Evolutionary conservation across 2,888 invertebrate genomes (phyloP).

Genomic region (Leptarthrus brevirostris): DNA sequence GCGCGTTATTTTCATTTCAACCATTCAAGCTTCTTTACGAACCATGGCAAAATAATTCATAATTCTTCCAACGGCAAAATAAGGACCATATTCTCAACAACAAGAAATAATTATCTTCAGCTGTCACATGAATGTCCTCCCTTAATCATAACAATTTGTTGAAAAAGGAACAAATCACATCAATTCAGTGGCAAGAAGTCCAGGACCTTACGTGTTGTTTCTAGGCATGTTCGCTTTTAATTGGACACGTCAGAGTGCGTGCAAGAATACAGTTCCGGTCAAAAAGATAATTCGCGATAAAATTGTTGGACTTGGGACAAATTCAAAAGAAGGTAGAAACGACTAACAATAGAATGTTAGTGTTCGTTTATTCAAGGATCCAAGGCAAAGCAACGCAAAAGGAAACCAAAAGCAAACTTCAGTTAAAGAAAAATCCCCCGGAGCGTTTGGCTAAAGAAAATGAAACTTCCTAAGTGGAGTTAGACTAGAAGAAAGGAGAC

Average conservation of each 20-base stretch:
- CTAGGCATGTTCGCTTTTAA: slow-evolving; percentile 40
- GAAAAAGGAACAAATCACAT: slow-evolving; percentile 36
- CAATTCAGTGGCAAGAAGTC: slow-evolving; percentile 2
- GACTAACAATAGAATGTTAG: background rate
- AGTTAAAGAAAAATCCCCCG: background rate
- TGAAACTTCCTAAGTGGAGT: background rate
- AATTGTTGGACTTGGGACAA: background rate
- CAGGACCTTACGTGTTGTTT: background rate
- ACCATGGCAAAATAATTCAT: no score
- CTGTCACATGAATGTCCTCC: slow-evolving; percentile 29
- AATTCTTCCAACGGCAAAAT: background rate
- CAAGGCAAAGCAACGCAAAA: background rate
- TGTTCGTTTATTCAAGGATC: slow-evolving; percentile 9
- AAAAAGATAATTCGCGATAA: slow-evolving; percentile 15
- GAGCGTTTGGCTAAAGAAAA: background rate
- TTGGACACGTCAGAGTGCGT: slow-evolving; percentile 40
- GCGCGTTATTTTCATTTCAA: background rate
- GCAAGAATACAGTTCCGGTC: slow-evolving; percentile 7
- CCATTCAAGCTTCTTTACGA: background rate
- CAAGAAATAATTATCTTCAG: slow-evolving; percentile 35
- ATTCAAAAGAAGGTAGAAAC: background rate
- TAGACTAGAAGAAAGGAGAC: slow-evolving; percentile 10
- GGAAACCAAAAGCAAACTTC: background rate
- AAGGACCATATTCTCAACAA: no score
- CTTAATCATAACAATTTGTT: slow-evolving; percentile 15